Conservation (phyloP, 2,113 vertebrate genomes). For the Dipodomys merriami region DNA sequence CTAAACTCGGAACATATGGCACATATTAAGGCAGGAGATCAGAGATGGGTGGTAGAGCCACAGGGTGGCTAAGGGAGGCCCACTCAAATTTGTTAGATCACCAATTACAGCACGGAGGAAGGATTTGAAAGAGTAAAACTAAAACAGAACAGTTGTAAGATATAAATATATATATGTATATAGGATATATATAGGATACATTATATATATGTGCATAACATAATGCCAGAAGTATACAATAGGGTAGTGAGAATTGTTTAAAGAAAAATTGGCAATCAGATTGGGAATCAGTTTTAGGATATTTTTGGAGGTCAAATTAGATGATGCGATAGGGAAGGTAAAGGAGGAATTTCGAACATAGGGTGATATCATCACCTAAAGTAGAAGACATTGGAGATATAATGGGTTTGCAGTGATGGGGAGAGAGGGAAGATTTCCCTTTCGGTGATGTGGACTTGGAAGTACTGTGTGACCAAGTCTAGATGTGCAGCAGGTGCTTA, state of each 20-base stretch:
- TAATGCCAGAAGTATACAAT: not conserved
- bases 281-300: not conserved
- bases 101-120: not conserved
- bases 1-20: not conserved
- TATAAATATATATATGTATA: too few relatives aligned
- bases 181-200: too few relatives aligned
- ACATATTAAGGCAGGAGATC: not conserved
- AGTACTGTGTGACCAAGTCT: too few relatives aligned
- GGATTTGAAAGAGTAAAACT: not conserved
- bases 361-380: not conserved
- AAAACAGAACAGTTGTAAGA: not conserved
- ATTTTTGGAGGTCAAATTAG: not conserved
- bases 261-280: not conserved
- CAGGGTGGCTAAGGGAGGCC: not conserved
- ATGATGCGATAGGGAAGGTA: not conserved
- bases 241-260: not conserved
- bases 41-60: not conserved
- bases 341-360: not conserved
- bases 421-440: not conserved
- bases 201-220: not conserved
- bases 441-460: too few relatives aligned
- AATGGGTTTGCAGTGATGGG: not conserved
- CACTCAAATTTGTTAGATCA: constrained; percentile 1
- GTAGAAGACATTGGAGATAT: not conserved
- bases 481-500: not conserved